Percentiles rank a stretch among this genome's conserved stretches.
phyloP scores from a whole-genome alignment of 1,140 invertebrate genomes.

The Proales similis region DNA sequence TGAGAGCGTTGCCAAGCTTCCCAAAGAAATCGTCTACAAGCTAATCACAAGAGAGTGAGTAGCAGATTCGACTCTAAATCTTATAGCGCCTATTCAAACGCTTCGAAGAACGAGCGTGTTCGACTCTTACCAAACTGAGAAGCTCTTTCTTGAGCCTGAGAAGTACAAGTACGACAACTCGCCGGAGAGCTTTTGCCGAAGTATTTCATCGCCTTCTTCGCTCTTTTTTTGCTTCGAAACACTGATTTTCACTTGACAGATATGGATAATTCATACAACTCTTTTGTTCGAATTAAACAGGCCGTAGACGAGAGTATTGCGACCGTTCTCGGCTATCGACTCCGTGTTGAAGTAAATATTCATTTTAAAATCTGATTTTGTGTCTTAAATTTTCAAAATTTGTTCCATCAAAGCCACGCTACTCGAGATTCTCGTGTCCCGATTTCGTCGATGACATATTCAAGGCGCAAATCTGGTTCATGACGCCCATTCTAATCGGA shows the following conservation, averaged over 20 bases:
- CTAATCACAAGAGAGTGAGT: conserved; percentile 19
- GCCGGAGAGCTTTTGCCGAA: conserved; percentile 23
- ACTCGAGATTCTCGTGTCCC: not conserved
- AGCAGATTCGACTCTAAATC: not conserved
- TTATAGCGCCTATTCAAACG: not conserved
- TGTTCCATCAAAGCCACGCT: not conserved
- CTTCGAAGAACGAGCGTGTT: not conserved
- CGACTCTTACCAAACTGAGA: conserved; percentile 1
- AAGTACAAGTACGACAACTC: conserved; percentile 31
- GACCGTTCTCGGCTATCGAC: not conserved
- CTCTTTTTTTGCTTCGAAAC: not conserved
- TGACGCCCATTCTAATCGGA: conserved; percentile 12
- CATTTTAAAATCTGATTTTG: not conserved
- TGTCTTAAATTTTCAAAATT: not conserved
- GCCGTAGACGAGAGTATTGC: not conserved
- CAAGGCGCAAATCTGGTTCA: conserved; percentile 3
- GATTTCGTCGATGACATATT: conserved; percentile 16
- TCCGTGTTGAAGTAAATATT: conserved; percentile 2
- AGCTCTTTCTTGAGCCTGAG: not conserved
- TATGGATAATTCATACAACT: conserved; percentile 13
- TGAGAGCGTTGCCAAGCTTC: too few relatives aligned
- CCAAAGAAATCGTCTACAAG: conserved; percentile 5
- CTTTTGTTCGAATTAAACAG: conserved; percentile 27
- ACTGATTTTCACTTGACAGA: not conserved
- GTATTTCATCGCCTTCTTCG: conserved; percentile 1